These are phyloP conservation scores for Opisthocomus hoazin DNA, from an alignment of 2,113 vertebrate genomes.

Conservation along the genomic window DNA sequence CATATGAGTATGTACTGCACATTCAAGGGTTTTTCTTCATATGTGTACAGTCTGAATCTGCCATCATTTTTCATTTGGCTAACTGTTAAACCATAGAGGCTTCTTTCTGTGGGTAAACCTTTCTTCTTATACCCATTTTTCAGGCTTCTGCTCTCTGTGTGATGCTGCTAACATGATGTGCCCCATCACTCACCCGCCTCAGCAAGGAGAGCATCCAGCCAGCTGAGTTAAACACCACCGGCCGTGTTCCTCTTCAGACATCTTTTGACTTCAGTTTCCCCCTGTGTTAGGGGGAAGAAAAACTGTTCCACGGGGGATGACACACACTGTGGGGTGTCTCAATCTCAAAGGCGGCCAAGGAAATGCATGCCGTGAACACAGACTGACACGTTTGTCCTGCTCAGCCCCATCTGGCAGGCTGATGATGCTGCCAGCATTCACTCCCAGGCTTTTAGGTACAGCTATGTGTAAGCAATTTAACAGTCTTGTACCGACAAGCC, in stretches of 20 bases:
- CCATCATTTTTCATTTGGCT: background rate
- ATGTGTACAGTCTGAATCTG: background rate
- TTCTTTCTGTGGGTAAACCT: background rate
- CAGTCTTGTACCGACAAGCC: background rate
- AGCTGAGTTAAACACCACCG: background rate
- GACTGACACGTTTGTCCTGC: background rate
- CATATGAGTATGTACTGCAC: background rate
- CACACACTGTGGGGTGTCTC: accelerated
- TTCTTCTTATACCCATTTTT: background rate
- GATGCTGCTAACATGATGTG: background rate
- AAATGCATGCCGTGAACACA: background rate
- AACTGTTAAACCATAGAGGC: background rate
- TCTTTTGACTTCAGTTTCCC: background rate
- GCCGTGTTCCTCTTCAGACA: background rate
- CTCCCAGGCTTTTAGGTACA: background rate
- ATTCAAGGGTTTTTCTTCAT: background rate
- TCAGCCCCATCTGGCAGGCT: background rate
- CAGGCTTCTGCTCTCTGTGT: background rate
- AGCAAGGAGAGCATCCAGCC: background rate
- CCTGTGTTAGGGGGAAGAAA: background rate
- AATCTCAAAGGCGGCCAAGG: background rate
- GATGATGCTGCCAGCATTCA: background rate
- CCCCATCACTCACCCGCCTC: background rate
- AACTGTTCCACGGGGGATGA: background rate
- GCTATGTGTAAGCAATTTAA: background rate